Evolutionary conservation across 2,888 invertebrate species (phyloP), one percentile per base, ranked within the genome.

Genomic region (Hermaeophaga mercurialis): DNA sequence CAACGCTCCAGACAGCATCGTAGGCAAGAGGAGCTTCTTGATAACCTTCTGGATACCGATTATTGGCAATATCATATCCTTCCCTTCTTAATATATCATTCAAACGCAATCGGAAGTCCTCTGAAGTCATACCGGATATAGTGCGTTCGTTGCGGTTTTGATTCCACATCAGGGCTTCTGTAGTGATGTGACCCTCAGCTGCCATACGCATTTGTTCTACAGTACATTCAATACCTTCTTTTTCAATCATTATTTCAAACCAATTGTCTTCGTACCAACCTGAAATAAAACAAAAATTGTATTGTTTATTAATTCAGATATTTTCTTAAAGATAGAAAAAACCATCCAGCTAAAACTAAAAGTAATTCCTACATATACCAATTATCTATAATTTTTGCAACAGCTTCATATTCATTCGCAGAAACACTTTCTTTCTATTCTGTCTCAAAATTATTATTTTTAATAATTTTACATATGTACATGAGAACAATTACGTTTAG

Each of bases 251-350:
- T 5, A 90, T 88, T 74, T 93, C 91, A 77, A 94, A 99, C 99
- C 99, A 99, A 74, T 97, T 96, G 78, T 99, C 96, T 74, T 98
- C 96, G 78, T 99, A 99, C 96, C 96, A 97, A 56, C 94, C 91
- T 91, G 70, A 0, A 70, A 70, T n/a, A n/a, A n/a, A n/a, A n/a
- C n/a, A n/a, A n/a, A n/a, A n/a, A n/a, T n/a, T n/a, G n/a, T n/a
- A n/a, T n/a, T n/a, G n/a, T n/a, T n/a, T n/a, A n/a, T n/a, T n/a
- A n/a, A n/a, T n/a, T n/a, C n/a, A n/a, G n/a, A n/a, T n/a, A n/a
- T n/a, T n/a, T n/a, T n/a, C n/a, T n/a, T n/a, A n/a, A n/a, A n/a
- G n/a, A n/a, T n/a, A n/a, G n/a, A n/a, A n/a, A n/a, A n/a, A n/a
- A n/a, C n/a, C n/a, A n/a, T n/a, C n/a, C n/a, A n/a, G n/a, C n/a